Conservation (phyloP, 1,140 invertebrate genomes). For the Leptestheria dahalacensis region DNA sequence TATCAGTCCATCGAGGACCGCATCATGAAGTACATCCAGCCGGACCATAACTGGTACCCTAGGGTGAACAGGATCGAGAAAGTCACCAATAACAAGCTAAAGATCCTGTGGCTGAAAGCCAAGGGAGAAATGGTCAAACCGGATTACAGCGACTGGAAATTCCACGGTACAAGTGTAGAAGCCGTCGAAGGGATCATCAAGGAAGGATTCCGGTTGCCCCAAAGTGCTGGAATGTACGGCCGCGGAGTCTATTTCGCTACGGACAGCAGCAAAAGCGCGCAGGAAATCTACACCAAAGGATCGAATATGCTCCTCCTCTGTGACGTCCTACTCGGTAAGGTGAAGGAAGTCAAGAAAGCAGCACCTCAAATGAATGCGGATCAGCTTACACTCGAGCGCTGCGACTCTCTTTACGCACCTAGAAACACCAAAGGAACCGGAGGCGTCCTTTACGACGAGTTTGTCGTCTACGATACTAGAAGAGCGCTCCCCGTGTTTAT, state of each 20-base stretch:
- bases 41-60: conserved; percentile 12
- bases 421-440: conserved; percentile 6
- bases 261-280: conserved; percentile 14
- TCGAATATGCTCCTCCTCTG: conserved; percentile 14
- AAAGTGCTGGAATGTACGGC: conserved; percentile 6
- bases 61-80: not conserved
- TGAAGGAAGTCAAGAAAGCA: not conserved
- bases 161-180: conserved; percentile 14
- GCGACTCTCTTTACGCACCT: conserved; percentile 9
- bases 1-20: conserved; percentile 11
- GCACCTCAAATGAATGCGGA: conserved; percentile 4
- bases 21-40: conserved; percentile 13
- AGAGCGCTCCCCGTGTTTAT: conserved; percentile 6
- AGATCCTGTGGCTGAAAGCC: not conserved
- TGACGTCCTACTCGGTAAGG: conserved; percentile 7
- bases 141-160: not conserved
- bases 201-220: conserved; percentile 12
- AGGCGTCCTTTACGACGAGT: conserved; percentile 12
- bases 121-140: conserved; percentile 2
- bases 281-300: conserved; percentile 13
- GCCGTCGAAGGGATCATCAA: conserved; percentile 5
- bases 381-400: not conserved
- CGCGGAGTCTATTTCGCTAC: conserved; percentile 12
- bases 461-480: conserved; percentile 7
- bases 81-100: not conserved